phyloP scores from a whole-genome alignment of 2,888 invertebrate genomes.

The Ganaspis brasiliensis region DNA sequence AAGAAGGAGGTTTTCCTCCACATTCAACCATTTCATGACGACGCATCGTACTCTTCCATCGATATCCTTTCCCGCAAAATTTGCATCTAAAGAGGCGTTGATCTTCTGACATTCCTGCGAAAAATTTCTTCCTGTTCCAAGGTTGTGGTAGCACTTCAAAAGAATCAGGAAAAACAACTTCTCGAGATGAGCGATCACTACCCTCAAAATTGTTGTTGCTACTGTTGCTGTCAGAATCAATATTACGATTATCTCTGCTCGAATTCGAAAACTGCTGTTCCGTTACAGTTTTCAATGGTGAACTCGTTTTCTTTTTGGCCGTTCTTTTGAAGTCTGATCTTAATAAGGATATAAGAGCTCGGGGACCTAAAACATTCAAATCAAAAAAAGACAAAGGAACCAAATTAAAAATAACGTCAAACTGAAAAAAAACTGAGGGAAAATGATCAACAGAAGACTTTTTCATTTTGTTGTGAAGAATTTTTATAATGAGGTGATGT shows the following conservation, averaged over 20 bases:
- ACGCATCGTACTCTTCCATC: slow-evolving; percentile 41
- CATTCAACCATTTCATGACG: slow-evolving; percentile 44
- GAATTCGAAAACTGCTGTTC: slow-evolving; percentile 10
- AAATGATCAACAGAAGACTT: background rate
- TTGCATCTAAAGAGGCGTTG: slow-evolving; percentile 35
- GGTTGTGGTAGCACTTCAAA: slow-evolving; percentile 41
- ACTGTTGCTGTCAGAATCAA: slow-evolving; percentile 35
- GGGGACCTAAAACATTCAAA: slow-evolving; percentile 21
- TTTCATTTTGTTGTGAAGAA: background rate
- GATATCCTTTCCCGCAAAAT: slow-evolving; percentile 39
- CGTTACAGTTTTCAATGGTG: slow-evolving; percentile 6
- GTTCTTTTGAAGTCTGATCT: slow-evolving; percentile 10
- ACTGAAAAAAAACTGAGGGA: background rate
- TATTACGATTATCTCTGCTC: slow-evolving; percentile 11
- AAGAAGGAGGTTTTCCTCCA: slow-evolving; percentile 38
- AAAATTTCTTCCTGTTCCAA: slow-evolving; percentile 10
- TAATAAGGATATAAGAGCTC: slow-evolving; percentile 34
- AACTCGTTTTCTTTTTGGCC: background rate
- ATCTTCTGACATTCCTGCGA: slow-evolving; percentile 22
- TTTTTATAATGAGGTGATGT: slow-evolving; percentile 37
- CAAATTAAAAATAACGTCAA: slow-evolving; percentile 41
- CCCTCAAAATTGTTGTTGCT: slow-evolving; percentile 41
- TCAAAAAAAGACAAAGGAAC: slow-evolving; percentile 39
- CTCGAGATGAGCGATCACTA: slow-evolving; percentile 35
- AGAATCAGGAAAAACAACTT: slow-evolving; percentile 40